Percentiles rank a stretch among this genome's conserved stretches.
Evolutionary conservation across 1,140 invertebrate species (phyloP).

Genomic region (Leucophenga varia): DNA sequence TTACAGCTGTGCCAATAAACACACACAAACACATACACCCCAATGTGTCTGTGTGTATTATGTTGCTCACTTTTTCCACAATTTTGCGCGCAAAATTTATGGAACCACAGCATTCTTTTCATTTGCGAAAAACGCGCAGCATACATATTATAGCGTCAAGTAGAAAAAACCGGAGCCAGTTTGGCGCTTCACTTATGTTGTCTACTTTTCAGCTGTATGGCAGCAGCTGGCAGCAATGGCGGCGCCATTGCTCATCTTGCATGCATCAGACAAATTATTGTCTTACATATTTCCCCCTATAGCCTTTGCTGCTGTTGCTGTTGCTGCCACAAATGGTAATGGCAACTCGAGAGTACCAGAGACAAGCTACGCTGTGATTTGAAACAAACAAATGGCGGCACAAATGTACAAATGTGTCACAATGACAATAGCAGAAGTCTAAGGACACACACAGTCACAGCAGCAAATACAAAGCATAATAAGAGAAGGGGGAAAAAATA

Average conservation of each 20-base stretch:
- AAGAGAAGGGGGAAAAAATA: conserved; percentile 42
- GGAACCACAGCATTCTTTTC: conserved; percentile 34
- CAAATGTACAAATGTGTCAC: conserved; percentile 50
- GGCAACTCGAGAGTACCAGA: conserved; percentile 36
- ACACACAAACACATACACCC: conserved; percentile 2
- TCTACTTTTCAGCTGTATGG: conserved; percentile 39
- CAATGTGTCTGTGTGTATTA: too few relatives aligned
- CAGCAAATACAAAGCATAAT: conserved; percentile 24
- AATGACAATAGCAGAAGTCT: too few relatives aligned
- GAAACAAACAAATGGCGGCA: conserved; percentile 34
- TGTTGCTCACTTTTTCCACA: too few relatives aligned
- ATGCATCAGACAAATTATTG: conserved; percentile 45
- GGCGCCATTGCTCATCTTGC: conserved; percentile 19
- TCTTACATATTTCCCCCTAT: conserved; percentile 37
- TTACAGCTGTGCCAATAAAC: conserved; percentile 23
- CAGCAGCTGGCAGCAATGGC: too few relatives aligned
- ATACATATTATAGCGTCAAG: too few relatives aligned
- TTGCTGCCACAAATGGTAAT: too few relatives aligned
- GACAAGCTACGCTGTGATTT: not conserved
- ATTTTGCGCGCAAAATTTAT: conserved; percentile 29
- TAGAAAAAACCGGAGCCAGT: not conserved
- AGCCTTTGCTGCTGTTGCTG: conserved; percentile 19
- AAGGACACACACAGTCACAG: too few relatives aligned
- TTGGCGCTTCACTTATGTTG: conserved; percentile 18
- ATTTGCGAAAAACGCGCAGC: too few relatives aligned